Conservation (phyloP, 2,797 vertebrate species). For the Bryconaethiops microstoma region DNA sequence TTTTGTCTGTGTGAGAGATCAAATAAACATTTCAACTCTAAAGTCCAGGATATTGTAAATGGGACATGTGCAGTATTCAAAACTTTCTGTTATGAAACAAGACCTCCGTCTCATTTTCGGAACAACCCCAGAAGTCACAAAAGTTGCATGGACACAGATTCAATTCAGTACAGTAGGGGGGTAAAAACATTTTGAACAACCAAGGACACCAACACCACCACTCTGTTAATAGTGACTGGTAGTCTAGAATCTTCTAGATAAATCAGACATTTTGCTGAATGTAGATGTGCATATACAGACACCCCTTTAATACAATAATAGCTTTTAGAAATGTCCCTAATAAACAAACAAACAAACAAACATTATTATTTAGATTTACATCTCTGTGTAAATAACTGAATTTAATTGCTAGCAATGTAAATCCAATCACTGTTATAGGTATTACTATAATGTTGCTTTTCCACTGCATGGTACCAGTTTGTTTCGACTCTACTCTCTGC, state of each 20-base stretch:
- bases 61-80: not conserved
- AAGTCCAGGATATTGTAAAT: not conserved
- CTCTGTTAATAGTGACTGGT: not conserved
- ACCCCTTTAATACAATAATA: not conserved
- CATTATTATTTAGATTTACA: no score
- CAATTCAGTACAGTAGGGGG: no score
- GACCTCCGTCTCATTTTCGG: not conserved
- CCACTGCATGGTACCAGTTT: no score
- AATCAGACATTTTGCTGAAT: not conserved
- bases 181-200: not conserved
- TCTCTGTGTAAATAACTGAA: not conserved
- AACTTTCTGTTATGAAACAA: not conserved
- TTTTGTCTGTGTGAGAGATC: not conserved
- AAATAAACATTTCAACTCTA: not conserved
- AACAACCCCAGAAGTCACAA: not conserved
- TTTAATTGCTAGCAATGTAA: not conserved
- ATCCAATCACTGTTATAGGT: not conserved
- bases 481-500: no score
- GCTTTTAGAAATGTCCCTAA: not conserved
- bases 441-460: no score
- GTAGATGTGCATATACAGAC: not conserved
- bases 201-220: not conserved
- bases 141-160: not conserved
- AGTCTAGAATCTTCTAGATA: not conserved
- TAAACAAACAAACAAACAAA: not conserved